phyloP scores from a whole-genome alignment of 2,113 vertebrate species.

The Ellobius talpinus region DNA sequence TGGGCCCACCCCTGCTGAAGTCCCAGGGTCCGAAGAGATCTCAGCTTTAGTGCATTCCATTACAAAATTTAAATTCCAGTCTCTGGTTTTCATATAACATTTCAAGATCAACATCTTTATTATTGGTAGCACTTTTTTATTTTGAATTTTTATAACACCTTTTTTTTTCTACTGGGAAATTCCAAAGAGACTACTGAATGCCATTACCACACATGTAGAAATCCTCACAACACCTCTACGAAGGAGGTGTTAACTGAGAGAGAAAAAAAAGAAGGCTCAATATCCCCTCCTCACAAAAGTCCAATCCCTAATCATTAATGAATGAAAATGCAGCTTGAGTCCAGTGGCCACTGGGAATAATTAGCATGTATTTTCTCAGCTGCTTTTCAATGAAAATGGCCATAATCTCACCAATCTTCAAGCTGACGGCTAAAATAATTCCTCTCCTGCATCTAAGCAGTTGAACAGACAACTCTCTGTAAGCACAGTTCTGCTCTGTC shows the following conservation, averaged over 20 bases:
- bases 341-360: constrained; percentile 57
- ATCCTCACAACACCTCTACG: constrained; percentile 60
- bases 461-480: constrained; percentile 74
- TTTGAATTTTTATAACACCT: constrained; percentile 78
- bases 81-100: constrained; percentile 77
- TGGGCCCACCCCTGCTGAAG: constrained; percentile 74
- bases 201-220: constrained; percentile 79
- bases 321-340: constrained; percentile 76
- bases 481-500: constrained; percentile 1
- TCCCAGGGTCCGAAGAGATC: constrained; percentile 61
- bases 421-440: constrained; percentile 76
- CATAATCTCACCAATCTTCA: constrained; percentile 75
- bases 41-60: constrained; percentile 53
- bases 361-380: constrained; percentile 77
- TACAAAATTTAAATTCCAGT: constrained; percentile 71
- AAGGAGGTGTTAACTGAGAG: constrained; percentile 63
- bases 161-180: constrained; percentile 65
- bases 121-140: constrained; percentile 71
- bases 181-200: constrained; percentile 71
- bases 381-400: constrained; percentile 78
- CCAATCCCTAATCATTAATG: constrained; percentile 72
- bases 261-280: not conserved
- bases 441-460: constrained; percentile 57
- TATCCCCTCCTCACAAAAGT: constrained; percentile 61
- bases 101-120: constrained; percentile 81